Conservation (phyloP, 1,140 invertebrate genomes). For the Telenomus remus region DNA sequence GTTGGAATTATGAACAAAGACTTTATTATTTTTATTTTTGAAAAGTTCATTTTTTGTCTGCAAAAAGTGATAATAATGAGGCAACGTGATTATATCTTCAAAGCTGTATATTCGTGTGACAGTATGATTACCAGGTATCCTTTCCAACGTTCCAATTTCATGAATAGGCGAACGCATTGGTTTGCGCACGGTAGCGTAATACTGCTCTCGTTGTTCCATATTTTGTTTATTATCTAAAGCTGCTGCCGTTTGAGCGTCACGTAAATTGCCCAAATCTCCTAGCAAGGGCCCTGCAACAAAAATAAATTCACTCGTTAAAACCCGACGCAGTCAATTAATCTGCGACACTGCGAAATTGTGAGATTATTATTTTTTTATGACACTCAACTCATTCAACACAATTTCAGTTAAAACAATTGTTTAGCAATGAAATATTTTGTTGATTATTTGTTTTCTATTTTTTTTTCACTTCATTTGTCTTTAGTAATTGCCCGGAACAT, state of each 20-base stretch:
- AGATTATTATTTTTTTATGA: too few relatives aligned
- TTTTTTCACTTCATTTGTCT: constrained; percentile 13
- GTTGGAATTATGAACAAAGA: too few relatives aligned
- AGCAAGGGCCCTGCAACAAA: constrained; percentile 68
- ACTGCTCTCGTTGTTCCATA: constrained; percentile 77
- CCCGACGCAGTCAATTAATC: neutral
- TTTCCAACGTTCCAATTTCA: constrained; percentile 74
- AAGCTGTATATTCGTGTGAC: constrained; percentile 20
- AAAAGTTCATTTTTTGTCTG: neutral
- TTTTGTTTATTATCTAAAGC: constrained; percentile 78
- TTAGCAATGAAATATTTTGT: too few relatives aligned
- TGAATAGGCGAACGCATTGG: constrained; percentile 74
- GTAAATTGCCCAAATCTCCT: constrained; percentile 72
- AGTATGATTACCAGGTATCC: constrained; percentile 74
- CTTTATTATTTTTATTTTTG: too few relatives aligned
- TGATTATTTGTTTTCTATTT: neutral
- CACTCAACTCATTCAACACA: too few relatives aligned
- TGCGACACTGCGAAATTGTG: too few relatives aligned
- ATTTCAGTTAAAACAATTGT: too few relatives aligned
- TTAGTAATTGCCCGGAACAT: too few relatives aligned
- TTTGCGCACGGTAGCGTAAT: constrained; percentile 77
- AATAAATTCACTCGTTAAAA: constrained; percentile 36
- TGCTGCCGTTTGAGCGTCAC: constrained; percentile 73
- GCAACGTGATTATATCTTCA: neutral
- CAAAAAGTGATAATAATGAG: too few relatives aligned